Conservation (phyloP, 2,888 invertebrate genomes). For the Endomychus coccineus region DNA sequence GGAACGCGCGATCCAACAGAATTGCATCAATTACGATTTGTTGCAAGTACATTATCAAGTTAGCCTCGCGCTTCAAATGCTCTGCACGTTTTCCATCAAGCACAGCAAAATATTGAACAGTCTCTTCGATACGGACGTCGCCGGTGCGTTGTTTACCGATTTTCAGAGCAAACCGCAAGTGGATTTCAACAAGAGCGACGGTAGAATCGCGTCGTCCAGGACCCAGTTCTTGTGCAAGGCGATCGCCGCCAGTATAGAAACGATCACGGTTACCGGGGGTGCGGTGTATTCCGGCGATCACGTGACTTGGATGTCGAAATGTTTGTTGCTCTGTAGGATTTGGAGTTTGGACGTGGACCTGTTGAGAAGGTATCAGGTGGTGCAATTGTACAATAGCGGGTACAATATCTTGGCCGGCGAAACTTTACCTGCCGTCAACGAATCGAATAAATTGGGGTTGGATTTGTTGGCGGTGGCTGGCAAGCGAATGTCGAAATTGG, state of each 20-base stretch:
- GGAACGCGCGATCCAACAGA: conserved; percentile 70
- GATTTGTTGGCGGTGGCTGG: conserved; percentile 75
- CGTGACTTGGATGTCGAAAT: conserved; percentile 64
- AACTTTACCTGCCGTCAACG: conserved; percentile 58
- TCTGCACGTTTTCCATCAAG: conserved; percentile 71
- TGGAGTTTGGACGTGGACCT: conserved; percentile 72
- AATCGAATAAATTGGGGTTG: conserved; percentile 62
- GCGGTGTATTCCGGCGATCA: conserved; percentile 47
- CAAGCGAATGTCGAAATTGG: conserved; percentile 63
- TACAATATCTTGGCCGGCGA: conserved; percentile 55
- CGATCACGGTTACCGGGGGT: conserved; percentile 52
- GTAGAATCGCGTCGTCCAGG: conserved; percentile 58
- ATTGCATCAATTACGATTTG: conserved; percentile 65
- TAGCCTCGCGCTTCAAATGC: conserved; percentile 66
- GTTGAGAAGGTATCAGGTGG: conserved; percentile 66
- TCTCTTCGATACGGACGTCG: conserved; percentile 67
- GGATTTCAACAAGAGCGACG: conserved; percentile 58
- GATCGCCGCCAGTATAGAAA: conserved; percentile 66
- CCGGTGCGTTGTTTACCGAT: conserved; percentile 51
- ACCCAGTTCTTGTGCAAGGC: conserved; percentile 67
- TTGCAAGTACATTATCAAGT: conserved; percentile 76
- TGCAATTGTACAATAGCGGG: conserved; percentile 56
- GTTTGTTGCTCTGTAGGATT: conserved; percentile 60
- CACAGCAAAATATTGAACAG: conserved; percentile 62
- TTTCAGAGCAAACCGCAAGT: conserved; percentile 48